Evolutionary conservation across 2,888 invertebrate genomes (phyloP).

Genomic region (Nezara viridula): DNA sequence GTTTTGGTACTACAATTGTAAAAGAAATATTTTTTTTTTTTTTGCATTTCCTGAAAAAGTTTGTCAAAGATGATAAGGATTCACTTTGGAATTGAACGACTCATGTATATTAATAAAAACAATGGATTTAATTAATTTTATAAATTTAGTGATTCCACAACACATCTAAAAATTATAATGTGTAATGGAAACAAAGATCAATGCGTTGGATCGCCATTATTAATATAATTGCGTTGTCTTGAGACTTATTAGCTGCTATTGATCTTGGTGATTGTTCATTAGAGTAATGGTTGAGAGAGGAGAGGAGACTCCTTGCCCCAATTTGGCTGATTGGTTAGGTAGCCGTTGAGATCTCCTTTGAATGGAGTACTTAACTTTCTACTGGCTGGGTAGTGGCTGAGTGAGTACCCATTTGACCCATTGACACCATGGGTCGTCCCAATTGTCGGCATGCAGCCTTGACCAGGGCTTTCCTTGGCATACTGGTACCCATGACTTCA

Average conservation of each 20-base stretch:
- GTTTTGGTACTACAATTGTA: too few species aligned
- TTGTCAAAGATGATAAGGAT: too few species aligned
- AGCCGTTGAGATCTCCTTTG: constrained; percentile 1
- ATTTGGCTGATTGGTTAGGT: constrained; percentile 3
- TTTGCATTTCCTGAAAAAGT: too few species aligned
- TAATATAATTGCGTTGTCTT: neutral
- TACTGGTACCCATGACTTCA: constrained; percentile 48
- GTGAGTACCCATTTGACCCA: constrained; percentile 15
- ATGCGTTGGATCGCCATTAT: neutral
- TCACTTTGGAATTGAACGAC: too few species aligned
- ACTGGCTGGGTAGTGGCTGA: neutral
- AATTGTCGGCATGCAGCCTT: constrained; percentile 19
- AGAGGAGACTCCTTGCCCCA: neutral
- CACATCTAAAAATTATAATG: too few species aligned
- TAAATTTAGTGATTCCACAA: too few species aligned
- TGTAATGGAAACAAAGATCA: too few species aligned
- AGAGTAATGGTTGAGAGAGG: neutral
- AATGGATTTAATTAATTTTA: too few species aligned
- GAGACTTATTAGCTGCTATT: neutral
- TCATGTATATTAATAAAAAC: too few species aligned
- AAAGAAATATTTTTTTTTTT: too few species aligned
- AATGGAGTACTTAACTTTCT: constrained; percentile 10
- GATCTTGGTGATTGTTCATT: neutral
- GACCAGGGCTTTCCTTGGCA: constrained; percentile 23
- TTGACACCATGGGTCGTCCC: constrained; percentile 29